Evolutionary conservation across 2,113 vertebrate species (phyloP), one percentile per base, ranked within the genome.

Genomic region (Entelurus aequoreus): DNA sequence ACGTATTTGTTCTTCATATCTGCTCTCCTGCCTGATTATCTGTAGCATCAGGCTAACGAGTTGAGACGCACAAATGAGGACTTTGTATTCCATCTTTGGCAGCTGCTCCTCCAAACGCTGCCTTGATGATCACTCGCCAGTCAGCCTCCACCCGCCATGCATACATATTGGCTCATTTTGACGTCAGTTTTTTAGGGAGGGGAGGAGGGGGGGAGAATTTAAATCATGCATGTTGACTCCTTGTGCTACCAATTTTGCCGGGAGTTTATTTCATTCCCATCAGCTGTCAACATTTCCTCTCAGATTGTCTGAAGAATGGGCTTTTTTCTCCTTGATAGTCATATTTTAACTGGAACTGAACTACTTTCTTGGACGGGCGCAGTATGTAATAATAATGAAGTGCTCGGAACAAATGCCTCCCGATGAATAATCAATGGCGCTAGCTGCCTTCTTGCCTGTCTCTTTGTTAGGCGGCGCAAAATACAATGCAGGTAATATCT

Each of bases 351-450:
- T 60, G n/a, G 49, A 60, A 52, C 60, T 62, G 2, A 40, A n/a
- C 68, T 49, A 58, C 47, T 13, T 35, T 46, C 13, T n/a, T 50
- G 60, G 53, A 38, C 62, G 58, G 28, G 28, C 28, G 49, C 62
- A 44, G 60, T 65, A 63, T 59, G 51, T 61, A 68, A 60, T 68
- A 65, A 73, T 66, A 61, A 74, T 57, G 48, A 67, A 57, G 48
- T 63, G 40, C 54, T 59, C 55, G 37, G 37, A 74, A 46, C 38
- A 77, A 57, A 68, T 56, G n/a, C 53, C 40, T 36, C 14, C 36
- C 35, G 65, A 54, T 66, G 63, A 73, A 69, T 68, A 60, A 75
- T 82, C 60, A 66, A 63, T 73, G 57, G 57, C 50, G 47, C 46
- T 10, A 44, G 56, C 13, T 50, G 57, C 37, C 68, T 50, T 42